Evolutionary conservation across 2,113 vertebrate genomes (phyloP), one percentile per base, ranked within the genome.

Genomic region (Brachirus orientalis): DNA sequence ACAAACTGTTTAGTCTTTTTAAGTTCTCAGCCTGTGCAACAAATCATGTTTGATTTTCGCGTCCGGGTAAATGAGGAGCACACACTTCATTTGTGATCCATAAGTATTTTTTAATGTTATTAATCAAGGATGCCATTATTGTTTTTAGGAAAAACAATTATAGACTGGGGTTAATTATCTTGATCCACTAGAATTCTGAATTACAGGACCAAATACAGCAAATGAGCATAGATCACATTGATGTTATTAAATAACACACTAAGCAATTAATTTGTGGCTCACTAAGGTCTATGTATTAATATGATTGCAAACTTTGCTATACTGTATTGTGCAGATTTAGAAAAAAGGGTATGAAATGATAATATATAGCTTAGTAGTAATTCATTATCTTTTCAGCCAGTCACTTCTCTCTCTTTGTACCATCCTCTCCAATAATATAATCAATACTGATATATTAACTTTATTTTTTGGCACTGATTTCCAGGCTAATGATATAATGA

Each of bases 1-100:
- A 28, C 1, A 84, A 79, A 73, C 19, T 44, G 36, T 69, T 60
- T 61, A 72, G 60, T 82, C 61, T 47, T 50, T 63, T 79, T 46
- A 53, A 64, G 33, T 72, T 57, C 57, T 53, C 41, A 80, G 55
- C 2, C 16, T 13, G 28, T 50, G 44, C 17, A 69, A 18, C 46
- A 58, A 19, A 40, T 37, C 59, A 45, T 36, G 70, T 48, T 50
- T 66, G n/a, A 63, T 48, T 9, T 69, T 11, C 64, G 8, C 33
- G 48, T 41, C 17, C 14, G 55, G 57, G 41, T 59, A 72, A 69
- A 75, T 65, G 38, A 48, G 60, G 10, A 70, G 40, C 51, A 70
- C 9, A 64, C 3, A 18, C 9, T 44, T 51, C 38, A 48, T 43
- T 45, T 51, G 50, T 35, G 10, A 57, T 35, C 28, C 0, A 10